These are phyloP conservation scores for Plagiodera versicolora DNA, from an alignment of 2,888 invertebrate species.

Conservation along the genomic window DNA sequence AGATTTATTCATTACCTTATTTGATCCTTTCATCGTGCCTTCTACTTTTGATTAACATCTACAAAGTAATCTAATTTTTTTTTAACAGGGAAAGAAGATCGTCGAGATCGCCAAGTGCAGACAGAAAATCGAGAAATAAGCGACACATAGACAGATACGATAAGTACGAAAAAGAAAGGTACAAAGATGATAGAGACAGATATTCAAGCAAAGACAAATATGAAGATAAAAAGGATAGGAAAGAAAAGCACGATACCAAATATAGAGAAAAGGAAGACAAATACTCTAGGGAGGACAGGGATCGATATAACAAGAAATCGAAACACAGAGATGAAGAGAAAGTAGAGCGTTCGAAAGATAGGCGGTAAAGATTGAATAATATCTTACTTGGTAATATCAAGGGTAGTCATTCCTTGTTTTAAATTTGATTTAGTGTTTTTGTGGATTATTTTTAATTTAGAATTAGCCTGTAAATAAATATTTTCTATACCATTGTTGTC, in stretches of 20 bases:
- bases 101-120: slow-evolving; percentile 51
- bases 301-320: slow-evolving; percentile 41
- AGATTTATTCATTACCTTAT: too few species aligned
- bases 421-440: too few species aligned
- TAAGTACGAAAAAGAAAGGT: slow-evolving; percentile 41
- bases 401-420: background rate
- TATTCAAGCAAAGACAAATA: slow-evolving; percentile 40
- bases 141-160: slow-evolving; percentile 51
- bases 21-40: too few species aligned
- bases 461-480: slow-evolving; percentile 16
- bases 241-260: slow-evolving; percentile 44
- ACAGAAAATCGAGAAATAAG: slow-evolving; percentile 50
- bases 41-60: background rate
- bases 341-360: slow-evolving; percentile 46
- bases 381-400: slow-evolving; percentile 6
- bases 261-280: slow-evolving; percentile 43
- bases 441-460: too few species aligned
- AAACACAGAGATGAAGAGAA: slow-evolving; percentile 43
- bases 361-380: slow-evolving; percentile 41
- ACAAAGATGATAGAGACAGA: slow-evolving; percentile 41
- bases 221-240: slow-evolving; percentile 46
- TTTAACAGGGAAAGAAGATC: slow-evolving; percentile 51
- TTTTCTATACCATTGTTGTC: slow-evolving; percentile 9
- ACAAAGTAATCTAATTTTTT: background rate
- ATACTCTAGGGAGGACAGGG: slow-evolving; percentile 41